Evolutionary conservation across 2,113 vertebrate species (phyloP).

Genomic region (Apodemus speciosus): DNA sequence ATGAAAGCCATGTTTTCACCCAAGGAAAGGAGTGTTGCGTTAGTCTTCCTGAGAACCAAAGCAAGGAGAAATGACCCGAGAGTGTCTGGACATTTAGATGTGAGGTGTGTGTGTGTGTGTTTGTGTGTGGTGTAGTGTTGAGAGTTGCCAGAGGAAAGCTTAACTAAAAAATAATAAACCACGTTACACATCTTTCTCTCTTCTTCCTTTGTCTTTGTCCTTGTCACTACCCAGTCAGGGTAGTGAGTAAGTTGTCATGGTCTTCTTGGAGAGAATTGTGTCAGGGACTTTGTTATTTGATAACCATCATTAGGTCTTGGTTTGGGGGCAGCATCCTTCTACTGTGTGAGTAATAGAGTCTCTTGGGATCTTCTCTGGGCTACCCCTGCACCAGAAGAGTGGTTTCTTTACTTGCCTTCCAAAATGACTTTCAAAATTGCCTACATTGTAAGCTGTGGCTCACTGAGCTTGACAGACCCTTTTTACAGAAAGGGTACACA

Average conservation of each 20-base stretch:
- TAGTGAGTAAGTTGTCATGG: slow-evolving; percentile 53
- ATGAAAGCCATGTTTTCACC: background rate
- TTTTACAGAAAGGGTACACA: background rate
- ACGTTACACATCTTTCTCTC: background rate
- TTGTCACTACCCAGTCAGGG: background rate
- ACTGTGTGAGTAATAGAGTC: slow-evolving; percentile 50
- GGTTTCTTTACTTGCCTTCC: background rate
- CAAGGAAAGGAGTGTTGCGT: background rate
- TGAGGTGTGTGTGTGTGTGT: background rate
- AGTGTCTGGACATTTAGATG: background rate
- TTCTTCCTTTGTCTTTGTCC: background rate
- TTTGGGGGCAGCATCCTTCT: slow-evolving; percentile 49
- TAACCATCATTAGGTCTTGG: slow-evolving; percentile 48
- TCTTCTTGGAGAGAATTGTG: background rate
- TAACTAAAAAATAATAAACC: slow-evolving; percentile 67
- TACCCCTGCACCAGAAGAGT: background rate
- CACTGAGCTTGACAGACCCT: background rate
- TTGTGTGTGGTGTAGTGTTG: background rate
- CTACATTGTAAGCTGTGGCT: background rate
- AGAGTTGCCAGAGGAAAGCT: background rate
- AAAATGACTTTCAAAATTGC: slow-evolving; percentile 4
- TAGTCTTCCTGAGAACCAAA: background rate
- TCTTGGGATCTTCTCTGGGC: slow-evolving; percentile 2
- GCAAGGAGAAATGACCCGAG: background rate
- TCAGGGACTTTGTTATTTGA: background rate